These are phyloP conservation scores for Brienomyrus longianalis DNA, from an alignment of 2,113 vertebrate genomes.

Conservation along the genomic window DNA sequence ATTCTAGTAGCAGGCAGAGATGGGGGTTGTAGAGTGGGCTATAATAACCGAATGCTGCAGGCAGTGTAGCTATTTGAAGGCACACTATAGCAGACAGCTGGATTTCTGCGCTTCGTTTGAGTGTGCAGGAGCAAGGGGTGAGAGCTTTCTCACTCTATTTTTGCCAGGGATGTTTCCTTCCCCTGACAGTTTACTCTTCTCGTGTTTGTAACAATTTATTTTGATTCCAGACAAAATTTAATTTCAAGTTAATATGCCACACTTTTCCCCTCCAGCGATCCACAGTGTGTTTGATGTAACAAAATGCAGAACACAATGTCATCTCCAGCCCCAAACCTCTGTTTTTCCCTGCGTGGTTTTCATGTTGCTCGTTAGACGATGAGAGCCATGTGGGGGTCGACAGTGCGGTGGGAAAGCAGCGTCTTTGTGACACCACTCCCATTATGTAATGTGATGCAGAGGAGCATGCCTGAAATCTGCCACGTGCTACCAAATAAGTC, in stretches of 20 bases:
- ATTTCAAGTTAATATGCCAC: not conserved
- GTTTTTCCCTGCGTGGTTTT: not conserved
- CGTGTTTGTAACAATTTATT: not conserved
- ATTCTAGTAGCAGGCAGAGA: not conserved
- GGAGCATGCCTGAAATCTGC: not conserved
- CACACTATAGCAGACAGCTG: not conserved
- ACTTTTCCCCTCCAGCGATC: not conserved
- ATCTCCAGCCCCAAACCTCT: not conserved
- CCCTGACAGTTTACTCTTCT: not conserved
- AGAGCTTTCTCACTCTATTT: not conserved
- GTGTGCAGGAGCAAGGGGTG: not conserved
- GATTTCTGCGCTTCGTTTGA: not conserved
- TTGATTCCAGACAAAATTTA: not conserved
- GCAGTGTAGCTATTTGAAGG: not conserved
- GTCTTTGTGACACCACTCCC: not conserved
- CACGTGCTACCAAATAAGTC: not conserved
- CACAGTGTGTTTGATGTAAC: not conserved
- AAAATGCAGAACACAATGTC: not conserved
- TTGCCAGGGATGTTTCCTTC: not conserved
- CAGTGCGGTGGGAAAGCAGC: not conserved
- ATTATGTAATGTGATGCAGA: not conserved
- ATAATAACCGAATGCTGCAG: not conserved
- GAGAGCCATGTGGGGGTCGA: not conserved
- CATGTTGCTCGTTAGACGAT: not conserved
- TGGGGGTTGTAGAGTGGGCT: not conserved